Evolutionary conservation across 64 coral and sea anemone genomes (phyloP).

Genomic region (Porites lutea): DNA sequence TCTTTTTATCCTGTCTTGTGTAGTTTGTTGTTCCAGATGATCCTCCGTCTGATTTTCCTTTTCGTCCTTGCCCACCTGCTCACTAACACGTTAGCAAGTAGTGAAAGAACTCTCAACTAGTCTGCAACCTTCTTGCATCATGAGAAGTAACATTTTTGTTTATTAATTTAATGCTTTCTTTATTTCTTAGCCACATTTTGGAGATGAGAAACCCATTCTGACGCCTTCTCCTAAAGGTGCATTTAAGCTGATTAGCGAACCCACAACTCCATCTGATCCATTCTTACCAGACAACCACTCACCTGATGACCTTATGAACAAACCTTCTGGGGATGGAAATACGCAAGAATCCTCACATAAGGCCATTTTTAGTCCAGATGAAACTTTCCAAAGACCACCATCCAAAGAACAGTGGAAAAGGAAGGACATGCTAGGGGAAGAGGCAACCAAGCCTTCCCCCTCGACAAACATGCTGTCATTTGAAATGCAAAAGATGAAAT

Average conservation of each 20-base stretch:
- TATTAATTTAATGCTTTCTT: background rate
- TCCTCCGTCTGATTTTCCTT: too few species aligned
- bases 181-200: conserved; percentile 88
- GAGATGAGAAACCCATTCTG: conserved; percentile 65
- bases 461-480: background rate
- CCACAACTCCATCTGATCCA: conserved; percentile 8
- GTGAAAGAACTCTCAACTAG: too few species aligned
- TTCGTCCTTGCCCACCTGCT: too few species aligned
- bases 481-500: conserved; percentile 72
- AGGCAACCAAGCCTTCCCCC: background rate
- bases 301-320: background rate
- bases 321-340: conserved; percentile 1
- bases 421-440: background rate
- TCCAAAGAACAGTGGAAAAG: background rate
- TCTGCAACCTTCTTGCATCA: too few species aligned
- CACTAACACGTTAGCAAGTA: too few species aligned
- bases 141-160: background rate
- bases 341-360: background rate
- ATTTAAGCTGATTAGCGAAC: conserved; percentile 38
- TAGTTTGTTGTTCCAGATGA: too few species aligned
- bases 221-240: conserved; percentile 76
- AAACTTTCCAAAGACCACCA: background rate
- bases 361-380: background rate
- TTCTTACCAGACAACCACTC: background rate
- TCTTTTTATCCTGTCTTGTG: too few species aligned